Evolutionary conservation across 2,113 vertebrate species (phyloP).

Genomic region (Syngnathus typhle): DNA sequence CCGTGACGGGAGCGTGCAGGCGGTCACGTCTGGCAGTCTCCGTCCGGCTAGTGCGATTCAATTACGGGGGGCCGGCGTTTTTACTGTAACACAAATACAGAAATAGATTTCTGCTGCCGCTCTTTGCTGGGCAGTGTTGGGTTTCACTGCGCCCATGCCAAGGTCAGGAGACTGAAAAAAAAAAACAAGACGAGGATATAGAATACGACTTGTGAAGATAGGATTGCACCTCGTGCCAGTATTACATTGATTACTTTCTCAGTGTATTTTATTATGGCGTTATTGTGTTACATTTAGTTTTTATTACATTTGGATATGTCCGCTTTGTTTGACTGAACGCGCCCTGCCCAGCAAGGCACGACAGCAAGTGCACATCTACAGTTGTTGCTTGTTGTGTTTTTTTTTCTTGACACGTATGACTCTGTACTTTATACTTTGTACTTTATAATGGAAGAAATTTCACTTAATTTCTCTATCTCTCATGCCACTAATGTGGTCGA

Average conservation of each 20-base stretch:
- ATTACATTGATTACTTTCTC: conserved; percentile 19
- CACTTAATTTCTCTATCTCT: neutral
- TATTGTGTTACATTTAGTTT: neutral
- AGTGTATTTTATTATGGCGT: neutral
- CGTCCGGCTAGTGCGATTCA: conserved; percentile 49
- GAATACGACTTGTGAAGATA: conserved; percentile 34
- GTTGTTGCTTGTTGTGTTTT: neutral
- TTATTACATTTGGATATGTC: conserved; percentile 3
- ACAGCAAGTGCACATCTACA: neutral
- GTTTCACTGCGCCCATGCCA: conserved; percentile 68
- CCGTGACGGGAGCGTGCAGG: conserved; percentile 26
- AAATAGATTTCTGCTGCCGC: conserved; percentile 47
- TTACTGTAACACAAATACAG: conserved; percentile 72
- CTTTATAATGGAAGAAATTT: no score
- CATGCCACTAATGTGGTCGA: neutral
- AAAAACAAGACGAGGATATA: conserved; percentile 45
- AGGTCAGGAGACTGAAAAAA: conserved; percentile 64
- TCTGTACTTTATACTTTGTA: no score
- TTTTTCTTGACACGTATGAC: no score
- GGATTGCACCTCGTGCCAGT: conserved; percentile 25
- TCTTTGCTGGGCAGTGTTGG: conserved; percentile 57
- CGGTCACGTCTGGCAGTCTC: conserved; percentile 38
- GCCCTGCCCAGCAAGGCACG: neutral
- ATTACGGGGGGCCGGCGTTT: conserved; percentile 42
- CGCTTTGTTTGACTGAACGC: conserved; percentile 2